A percentile compares a stretch with the other conserved stretches of the same genome.
These are phyloP conservation scores for Caenorhabditis sp. DNA, from an alignment of 2,888 invertebrate genomes.

Conservation along the genomic window DNA sequence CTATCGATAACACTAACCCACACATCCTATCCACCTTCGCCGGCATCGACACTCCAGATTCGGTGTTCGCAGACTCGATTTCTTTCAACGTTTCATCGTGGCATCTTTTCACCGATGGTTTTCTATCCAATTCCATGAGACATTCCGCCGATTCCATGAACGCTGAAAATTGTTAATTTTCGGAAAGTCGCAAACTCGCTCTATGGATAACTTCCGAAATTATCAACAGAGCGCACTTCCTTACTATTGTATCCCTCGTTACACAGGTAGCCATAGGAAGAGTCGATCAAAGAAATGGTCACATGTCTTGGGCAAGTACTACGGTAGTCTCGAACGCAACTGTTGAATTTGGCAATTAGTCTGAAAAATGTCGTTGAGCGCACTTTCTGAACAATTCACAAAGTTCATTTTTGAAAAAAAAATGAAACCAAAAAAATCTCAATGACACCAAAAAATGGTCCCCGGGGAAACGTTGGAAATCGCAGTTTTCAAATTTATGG, in stretches of 20 bases:
- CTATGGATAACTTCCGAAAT: no score
- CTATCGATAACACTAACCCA: constrained; percentile 69
- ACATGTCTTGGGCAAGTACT: constrained; percentile 80
- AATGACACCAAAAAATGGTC: constrained; percentile 16
- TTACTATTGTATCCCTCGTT: constrained; percentile 83
- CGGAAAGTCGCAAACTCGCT: no score
- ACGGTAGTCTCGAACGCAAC: constrained; percentile 78
- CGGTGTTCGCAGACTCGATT: constrained; percentile 80
- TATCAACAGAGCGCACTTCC: constrained; percentile 21
- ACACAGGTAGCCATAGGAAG: constrained; percentile 83
- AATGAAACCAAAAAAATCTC: background rate
- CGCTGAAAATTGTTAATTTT: constrained; percentile 72
- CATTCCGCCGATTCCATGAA: constrained; percentile 83
- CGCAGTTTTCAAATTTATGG: constrained; percentile 41
- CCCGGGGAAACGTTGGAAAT: background rate
- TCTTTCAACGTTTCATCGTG: constrained; percentile 81
- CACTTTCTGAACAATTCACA: background rate
- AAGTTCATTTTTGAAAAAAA: background rate
- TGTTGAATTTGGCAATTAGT: constrained; percentile 81
- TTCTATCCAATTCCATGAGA: constrained; percentile 82
- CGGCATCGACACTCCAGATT: constrained; percentile 74
- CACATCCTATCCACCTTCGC: constrained; percentile 82
- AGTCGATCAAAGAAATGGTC: constrained; percentile 82
- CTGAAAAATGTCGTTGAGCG: constrained; percentile 65
- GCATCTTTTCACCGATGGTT: constrained; percentile 80